These are phyloP conservation scores for Cariama cristata DNA, from an alignment of 2,113 vertebrate genomes.

Conservation along the genomic window DNA sequence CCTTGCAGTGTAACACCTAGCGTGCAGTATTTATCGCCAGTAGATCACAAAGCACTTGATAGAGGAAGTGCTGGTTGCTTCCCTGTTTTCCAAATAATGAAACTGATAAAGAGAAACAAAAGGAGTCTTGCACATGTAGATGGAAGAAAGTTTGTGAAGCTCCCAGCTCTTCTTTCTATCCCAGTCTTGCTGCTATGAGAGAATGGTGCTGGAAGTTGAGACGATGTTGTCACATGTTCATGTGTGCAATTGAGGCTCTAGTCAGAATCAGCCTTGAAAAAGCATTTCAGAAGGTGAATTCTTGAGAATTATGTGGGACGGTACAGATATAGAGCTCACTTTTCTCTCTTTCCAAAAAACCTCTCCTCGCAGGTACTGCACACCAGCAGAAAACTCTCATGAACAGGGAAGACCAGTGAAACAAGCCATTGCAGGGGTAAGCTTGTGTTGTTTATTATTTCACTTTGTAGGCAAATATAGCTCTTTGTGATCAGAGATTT, in stretches of 20 bases:
- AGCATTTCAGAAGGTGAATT: not conserved
- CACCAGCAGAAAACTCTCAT: not conserved
- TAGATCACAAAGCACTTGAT: not conserved
- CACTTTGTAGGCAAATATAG: not conserved
- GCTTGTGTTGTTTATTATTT: not conserved
- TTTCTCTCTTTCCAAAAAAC: not conserved
- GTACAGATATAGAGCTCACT: not conserved
- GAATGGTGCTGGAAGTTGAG: not conserved
- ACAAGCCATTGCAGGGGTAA: conserved; percentile 46
- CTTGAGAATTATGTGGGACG: not conserved
- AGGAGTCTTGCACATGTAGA: not conserved
- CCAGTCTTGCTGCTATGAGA: not conserved
- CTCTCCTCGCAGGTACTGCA: not conserved
- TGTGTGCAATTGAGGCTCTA: not conserved
- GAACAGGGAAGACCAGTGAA: not conserved
- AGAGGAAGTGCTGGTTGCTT: not conserved
- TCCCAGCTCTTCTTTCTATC: not conserved
- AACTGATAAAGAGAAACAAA: not conserved
- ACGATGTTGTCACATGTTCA: not conserved
- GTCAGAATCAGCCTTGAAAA: not conserved
- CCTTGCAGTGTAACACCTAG: not conserved
- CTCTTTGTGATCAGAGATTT: not conserved
- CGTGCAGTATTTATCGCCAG: not conserved
- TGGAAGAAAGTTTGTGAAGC: not conserved
- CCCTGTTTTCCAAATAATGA: not conserved